phyloP scores from a whole-genome alignment of 2,113 vertebrate species.

The Erinaceus europaeus region DNA sequence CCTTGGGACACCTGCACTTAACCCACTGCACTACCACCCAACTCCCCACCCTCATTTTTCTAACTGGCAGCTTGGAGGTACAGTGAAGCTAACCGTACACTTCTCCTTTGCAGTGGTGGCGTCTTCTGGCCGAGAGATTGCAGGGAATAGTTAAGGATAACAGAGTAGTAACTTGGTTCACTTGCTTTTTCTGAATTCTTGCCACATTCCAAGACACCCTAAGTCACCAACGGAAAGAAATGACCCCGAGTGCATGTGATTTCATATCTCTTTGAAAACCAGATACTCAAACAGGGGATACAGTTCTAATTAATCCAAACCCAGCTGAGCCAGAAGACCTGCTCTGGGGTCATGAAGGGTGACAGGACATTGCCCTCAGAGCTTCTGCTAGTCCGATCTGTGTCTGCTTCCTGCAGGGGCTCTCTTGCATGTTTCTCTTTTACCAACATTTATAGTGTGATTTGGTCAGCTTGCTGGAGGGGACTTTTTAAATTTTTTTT shows the following conservation, averaged over 20 bases:
- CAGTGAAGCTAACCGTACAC: no score
- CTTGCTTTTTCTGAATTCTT: slow-evolving; percentile 15
- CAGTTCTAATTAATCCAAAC: background rate
- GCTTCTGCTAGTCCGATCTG: background rate
- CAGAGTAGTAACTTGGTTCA: background rate
- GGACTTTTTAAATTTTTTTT: background rate
- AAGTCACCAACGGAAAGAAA: background rate
- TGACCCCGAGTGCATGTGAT: background rate
- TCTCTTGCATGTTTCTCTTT: background rate
- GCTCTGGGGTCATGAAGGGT: background rate
- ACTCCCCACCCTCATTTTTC: background rate
- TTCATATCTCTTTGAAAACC: background rate
- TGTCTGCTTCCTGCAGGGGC: background rate
- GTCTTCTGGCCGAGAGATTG: no score
- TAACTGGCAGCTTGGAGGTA: background rate
- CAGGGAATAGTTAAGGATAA: background rate
- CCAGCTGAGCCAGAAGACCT: background rate
- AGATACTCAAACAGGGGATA: background rate
- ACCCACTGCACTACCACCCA: no score
- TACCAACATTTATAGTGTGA: background rate
- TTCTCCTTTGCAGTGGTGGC: no score
- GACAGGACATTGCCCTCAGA: background rate
- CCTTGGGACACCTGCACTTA: no score
- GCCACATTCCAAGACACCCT: background rate
- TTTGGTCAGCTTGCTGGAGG: background rate